These are phyloP conservation scores for Hylomyscus alleni DNA, from an alignment of 2,797 vertebrate species.

Conservation along the genomic window DNA sequence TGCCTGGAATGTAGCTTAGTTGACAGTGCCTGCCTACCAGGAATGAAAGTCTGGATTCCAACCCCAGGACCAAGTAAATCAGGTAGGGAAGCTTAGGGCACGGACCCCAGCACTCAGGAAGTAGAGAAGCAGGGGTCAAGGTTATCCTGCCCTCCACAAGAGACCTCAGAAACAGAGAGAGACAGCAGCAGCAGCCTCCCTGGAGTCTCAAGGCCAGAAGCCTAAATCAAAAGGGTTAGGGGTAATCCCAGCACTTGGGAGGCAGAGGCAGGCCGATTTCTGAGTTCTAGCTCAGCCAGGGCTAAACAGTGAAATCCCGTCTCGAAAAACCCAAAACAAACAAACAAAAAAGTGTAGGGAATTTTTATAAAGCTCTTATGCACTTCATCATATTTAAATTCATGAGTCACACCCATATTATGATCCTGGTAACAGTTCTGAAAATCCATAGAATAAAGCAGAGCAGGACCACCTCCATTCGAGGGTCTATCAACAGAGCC, in stretches of 20 bases:
- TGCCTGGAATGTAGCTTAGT: not conserved
- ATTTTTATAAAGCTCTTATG: constrained; percentile 68
- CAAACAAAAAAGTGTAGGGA: constrained; percentile 39
- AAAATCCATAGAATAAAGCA: not conserved
- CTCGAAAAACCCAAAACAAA: no score
- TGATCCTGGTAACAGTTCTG: constrained; percentile 34
- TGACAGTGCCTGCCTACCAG: not conserved
- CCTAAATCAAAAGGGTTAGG: constrained; percentile 44
- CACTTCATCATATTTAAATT: constrained; percentile 75
- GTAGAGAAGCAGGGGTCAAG: not conserved
- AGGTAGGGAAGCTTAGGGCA: not conserved
- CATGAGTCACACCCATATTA: constrained; percentile 49
- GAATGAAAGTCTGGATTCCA: not conserved
- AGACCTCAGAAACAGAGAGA: not conserved
- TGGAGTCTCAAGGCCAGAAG: not conserved
- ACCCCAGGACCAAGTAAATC: not conserved
- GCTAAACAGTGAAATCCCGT: no score
- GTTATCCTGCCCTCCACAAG: not conserved
- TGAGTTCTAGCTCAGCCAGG: no score
- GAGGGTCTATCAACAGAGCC: not conserved
- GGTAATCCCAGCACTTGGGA: not conserved
- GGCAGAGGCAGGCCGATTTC: no score
- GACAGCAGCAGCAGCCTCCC: not conserved
- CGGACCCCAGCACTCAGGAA: not conserved
- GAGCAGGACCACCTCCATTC: not conserved